phyloP scores from a whole-genome alignment of 2,113 vertebrate species.

The Anolis sagrei region DNA sequence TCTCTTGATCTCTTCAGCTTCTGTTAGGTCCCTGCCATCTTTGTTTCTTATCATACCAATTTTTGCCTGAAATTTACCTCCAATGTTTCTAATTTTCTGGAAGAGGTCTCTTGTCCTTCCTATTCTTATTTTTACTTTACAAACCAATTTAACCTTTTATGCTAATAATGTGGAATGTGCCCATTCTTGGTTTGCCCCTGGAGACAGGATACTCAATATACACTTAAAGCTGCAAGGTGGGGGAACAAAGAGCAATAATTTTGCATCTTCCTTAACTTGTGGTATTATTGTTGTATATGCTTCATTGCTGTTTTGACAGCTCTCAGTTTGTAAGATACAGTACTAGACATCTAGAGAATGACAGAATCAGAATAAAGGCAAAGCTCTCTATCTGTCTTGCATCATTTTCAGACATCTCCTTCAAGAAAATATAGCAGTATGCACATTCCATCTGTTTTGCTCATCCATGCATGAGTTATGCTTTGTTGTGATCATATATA shows the following conservation, averaged over 20 bases:
- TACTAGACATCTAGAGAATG: not conserved
- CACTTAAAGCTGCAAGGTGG: fast-evolving
- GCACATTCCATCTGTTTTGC: not conserved
- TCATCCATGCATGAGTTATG: not conserved
- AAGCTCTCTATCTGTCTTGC: not conserved
- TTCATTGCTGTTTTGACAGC: not conserved
- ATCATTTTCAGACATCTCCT: not conserved
- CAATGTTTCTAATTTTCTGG: too few species aligned
- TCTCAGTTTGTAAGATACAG: not conserved
- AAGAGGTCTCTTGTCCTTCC: too few species aligned
- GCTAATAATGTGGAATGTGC: not conserved
- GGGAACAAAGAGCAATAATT: not conserved
- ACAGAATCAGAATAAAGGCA: not conserved
- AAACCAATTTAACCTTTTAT: not conserved
- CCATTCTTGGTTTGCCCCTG: too few species aligned
- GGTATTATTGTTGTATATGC: fast-evolving
- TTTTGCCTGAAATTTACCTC: too few species aligned
- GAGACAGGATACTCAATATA: fast-evolving
- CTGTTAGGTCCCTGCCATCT: too few species aligned
- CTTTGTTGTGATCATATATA: not conserved
- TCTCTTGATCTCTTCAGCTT: too few species aligned
- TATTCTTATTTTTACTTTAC: not conserved
- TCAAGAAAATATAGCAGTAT: not conserved
- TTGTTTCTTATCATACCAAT: too few species aligned
- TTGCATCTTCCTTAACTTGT: not conserved